Base-by-base conservation (phyloP, 2,797 vertebrate genomes). In the Epinephelus awoara region DNA sequence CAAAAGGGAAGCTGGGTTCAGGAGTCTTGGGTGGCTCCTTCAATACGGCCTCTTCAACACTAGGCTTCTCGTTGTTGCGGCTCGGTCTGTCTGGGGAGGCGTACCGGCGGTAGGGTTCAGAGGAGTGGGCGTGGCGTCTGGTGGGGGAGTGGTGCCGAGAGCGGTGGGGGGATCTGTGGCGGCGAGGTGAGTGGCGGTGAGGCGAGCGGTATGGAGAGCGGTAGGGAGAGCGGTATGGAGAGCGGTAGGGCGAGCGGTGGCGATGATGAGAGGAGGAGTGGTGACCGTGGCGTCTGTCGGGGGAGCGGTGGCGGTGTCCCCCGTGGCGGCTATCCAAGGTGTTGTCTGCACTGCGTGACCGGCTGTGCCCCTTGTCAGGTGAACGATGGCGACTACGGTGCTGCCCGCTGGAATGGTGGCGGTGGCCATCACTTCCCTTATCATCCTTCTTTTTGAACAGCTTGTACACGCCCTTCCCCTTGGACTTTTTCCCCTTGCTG, bases 271-370 rank as follows among this genome's bases (percentile, higher is more conserved):
- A 95, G 52, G 95, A 92, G 61, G 88, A 91, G 6, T 83, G 87
- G 2, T 93, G 93, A 27, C 94, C 93, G 2, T 86, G 91, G 18
- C 84, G 93, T 89, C 93, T 94, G 70, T 96, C 95, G 0, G 97
- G 97, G 38, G 97, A 98, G 66, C 94, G 91, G 17, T 92, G 84
- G 34, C 79, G 75, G 6, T 93, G 94, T 51, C 85, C 93, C 61
- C 95, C 88, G 0, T 91, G 88, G 11, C 90, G 92, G 75, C 94
- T 82, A 52, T 99, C 97, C 92, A 98, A 91, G 21, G 95, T 95
- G 91, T 96, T 97, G 51, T 98, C 97, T 0, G 96, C 96, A 0
- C 97, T 98, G 79, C 93, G 96, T 0, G 97, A 93, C 76, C 97
- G 95, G 79, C 95, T 91, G 71, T 93, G 87, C 63, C 93, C 94